Evolutionary conservation across 2,888 invertebrate genomes (phyloP).

Genomic region (Rhagium mordax): DNA sequence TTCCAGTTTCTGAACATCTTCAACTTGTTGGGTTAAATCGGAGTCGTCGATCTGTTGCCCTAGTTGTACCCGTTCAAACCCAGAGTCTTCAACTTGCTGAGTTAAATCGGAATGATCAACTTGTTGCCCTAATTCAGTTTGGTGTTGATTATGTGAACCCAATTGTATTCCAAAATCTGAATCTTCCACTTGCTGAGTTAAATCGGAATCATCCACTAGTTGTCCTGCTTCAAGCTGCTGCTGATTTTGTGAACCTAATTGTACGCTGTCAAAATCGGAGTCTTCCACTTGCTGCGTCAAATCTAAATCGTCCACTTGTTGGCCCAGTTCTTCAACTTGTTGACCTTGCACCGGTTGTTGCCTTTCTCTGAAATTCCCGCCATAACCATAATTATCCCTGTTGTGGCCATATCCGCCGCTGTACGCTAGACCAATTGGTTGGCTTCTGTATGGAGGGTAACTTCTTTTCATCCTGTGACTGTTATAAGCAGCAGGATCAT

Average conservation of each 20-base stretch:
- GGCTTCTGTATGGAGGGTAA: slow-evolving; percentile 42
- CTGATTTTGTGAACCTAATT: slow-evolving; percentile 33
- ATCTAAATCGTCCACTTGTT: slow-evolving; percentile 37
- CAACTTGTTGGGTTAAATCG: slow-evolving; percentile 34
- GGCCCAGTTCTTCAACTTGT: slow-evolving; percentile 31
- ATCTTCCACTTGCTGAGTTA: slow-evolving; percentile 50
- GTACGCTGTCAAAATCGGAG: not conserved
- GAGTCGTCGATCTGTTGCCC: slow-evolving; percentile 26
- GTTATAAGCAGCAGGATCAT: slow-evolving; percentile 43
- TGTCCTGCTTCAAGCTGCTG: slow-evolving; percentile 34
- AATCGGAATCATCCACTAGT: slow-evolving; percentile 46
- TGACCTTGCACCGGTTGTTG: slow-evolving; percentile 3
- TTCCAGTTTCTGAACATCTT: too few species aligned
- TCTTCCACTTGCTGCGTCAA: slow-evolving; percentile 39
- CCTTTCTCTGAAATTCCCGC: not conserved
- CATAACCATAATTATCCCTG: not conserved
- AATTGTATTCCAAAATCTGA: slow-evolving; percentile 10
- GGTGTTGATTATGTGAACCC: slow-evolving; percentile 29
- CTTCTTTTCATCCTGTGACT: slow-evolving; percentile 48
- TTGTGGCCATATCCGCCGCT: not conserved
- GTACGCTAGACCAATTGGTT: slow-evolving; percentile 37
- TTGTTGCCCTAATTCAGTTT: slow-evolving; percentile 22
- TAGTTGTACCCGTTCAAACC: not conserved
- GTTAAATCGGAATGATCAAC: slow-evolving; percentile 44
- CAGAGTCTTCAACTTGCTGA: slow-evolving; percentile 37